A percentile compares a stretch with the other conserved stretches of the same genome.
These are phyloP conservation scores for Ruditapes philippinarum DNA, from an alignment of 1,140 invertebrate species.

Conservation along the genomic window DNA sequence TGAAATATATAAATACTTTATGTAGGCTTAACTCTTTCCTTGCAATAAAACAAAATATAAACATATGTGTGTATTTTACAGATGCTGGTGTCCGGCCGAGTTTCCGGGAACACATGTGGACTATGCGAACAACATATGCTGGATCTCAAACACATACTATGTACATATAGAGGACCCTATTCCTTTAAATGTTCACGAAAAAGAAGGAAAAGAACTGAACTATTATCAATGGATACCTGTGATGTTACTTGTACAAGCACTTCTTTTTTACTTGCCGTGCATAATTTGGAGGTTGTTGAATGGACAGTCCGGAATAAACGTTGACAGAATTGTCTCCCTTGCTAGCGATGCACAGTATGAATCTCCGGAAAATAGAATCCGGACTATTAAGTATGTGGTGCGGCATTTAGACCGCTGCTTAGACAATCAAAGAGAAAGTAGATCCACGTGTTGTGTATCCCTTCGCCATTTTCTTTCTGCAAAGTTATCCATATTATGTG, in stretches of 20 bases:
- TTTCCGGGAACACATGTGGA: constrained; percentile 87
- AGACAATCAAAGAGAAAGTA: constrained; percentile 84
- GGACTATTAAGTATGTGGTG: constrained; percentile 85
- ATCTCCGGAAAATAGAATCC: constrained; percentile 83
- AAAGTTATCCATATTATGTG: constrained; percentile 84
- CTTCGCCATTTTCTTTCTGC: constrained; percentile 83
- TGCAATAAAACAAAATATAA: too few species aligned
- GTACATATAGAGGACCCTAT: constrained; percentile 83
- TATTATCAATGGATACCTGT: constrained; percentile 90
- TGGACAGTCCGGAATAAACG: constrained; percentile 87
- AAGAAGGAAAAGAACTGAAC: constrained; percentile 82
- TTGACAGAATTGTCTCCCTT: constrained; percentile 83
- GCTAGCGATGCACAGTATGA: constrained; percentile 82
- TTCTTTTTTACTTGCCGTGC: constrained; percentile 88
- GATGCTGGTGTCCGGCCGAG: constrained; percentile 84
- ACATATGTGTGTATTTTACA: background rate
- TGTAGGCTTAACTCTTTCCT: too few species aligned
- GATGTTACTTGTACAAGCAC: constrained; percentile 88
- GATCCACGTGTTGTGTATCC: constrained; percentile 83
- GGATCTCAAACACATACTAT: constrained; percentile 87
- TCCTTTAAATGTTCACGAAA: constrained; percentile 72
- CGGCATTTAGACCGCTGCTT: constrained; percentile 86
- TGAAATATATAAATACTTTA: too few species aligned
- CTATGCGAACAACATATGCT: constrained; percentile 86
- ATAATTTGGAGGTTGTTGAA: constrained; percentile 88